Base-by-base conservation (phyloP, 2,888 invertebrate genomes). In the Cordylochernes scorpioides region DNA sequence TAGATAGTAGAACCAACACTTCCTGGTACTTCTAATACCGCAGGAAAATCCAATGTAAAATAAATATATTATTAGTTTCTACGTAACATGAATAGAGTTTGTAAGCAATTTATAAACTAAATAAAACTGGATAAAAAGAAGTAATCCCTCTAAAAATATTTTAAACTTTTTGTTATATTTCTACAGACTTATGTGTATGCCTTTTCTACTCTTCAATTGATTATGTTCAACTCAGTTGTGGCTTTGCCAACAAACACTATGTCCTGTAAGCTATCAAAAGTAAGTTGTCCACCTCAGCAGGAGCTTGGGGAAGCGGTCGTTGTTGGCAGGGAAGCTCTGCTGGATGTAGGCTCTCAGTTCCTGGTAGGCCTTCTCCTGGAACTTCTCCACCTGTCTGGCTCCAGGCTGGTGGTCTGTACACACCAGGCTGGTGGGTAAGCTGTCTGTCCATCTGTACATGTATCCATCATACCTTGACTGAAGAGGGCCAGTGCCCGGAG, bases 401-500 rank as follows among this genome's bases (percentile, higher is more conserved):
- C 54, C 46, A 15, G 54, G 42, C 2, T 61, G 57, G 40, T 63
- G 60, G 48, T 65, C 64, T 50, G 45, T 15, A 32, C 28, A 32
- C 35, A 24, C 17, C n/a, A 13, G 14, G n/a, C 13, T 8, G 14
- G 14, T 13, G 19, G 14, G 10, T 29, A 28, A 33, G 14, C 17
- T 18, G n/a, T n/a, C n/a, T n/a, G n/a, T n/a, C n/a, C n/a, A n/a
- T n/a, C n/a, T 22, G 14, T 6, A 6, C 14, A 13, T 22, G 19
- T 14, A 7, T 18, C 14, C 15, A 32, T 35, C 51, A 51, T 50
- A 68, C 77, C 73, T 28, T 74, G 66, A 45, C 71, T 71, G 52
- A 80, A 80, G 15, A 86, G 61, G 19, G 71, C 65, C 21, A 86
- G 64, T 2, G 78, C 70, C 45, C 82, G 68, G 24, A 88, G 61